Base-by-base conservation (phyloP, 2,888 invertebrate genomes). In the Pseudeuparius sepicola region DNA sequence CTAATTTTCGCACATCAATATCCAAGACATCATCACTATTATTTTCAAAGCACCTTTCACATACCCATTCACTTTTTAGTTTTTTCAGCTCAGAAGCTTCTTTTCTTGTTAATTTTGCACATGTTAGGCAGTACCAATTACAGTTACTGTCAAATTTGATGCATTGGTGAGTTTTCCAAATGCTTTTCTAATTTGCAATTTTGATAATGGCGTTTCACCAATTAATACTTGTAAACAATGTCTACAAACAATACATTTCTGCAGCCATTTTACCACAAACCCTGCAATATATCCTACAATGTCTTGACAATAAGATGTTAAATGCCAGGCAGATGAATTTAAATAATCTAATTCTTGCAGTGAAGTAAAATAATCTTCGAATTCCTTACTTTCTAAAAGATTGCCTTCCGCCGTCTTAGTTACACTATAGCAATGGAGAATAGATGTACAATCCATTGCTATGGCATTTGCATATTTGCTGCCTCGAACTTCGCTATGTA, bases 261-360 rank as follows among this genome's bases (percentile, higher is more conserved):
- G n/a, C 6, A 20, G 20, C n/a, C n/a, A 7, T 30, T 16, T 18
- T 4, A 7, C 4, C 3, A 24, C 11, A 30, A 14, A 30, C 6
- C 30, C 30, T n/a, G 23, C 15, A 16, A 30, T 30, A 30, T 30
- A 30, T 30, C 11, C 14, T 4, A 14, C 14, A 9, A 30, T 10
- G 11, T 30, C 10, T 17, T 30, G 14, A 4, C 6, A 9, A 18
- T 9, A 30, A 11, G 17, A 4, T 4, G 17, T 12, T n/a, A 30
- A 16, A n/a, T 18, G 9, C 5, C n/a, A 30, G n/a, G 20, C 6
- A 20, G 6, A 7, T 20, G 20, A 6, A 20, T 6, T 20, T 20
- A 20, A 7, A 20, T 20, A 20, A 20, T 20, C n/a, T 6, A 7
- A n/a, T 6, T 20, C 20, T 20, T 6, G 6, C n/a, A 20, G n/a